Conservation (phyloP, 2,797 vertebrate genomes). For the Chiloscyllium punctatum region DNA sequence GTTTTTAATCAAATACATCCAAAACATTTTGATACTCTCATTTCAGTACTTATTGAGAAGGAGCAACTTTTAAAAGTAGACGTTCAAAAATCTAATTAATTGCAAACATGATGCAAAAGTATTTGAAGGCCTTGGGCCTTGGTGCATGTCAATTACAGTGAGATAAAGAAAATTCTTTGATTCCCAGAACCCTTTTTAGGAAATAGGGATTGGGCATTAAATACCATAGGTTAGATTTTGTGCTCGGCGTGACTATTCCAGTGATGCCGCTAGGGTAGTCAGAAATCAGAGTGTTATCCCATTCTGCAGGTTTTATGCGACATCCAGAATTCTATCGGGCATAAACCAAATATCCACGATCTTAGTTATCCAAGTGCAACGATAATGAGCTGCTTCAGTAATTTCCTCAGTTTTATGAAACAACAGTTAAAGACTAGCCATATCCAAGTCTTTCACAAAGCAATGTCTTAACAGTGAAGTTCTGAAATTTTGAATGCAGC, state of each 20-base stretch:
- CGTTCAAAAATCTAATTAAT: background rate
- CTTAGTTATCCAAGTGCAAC: background rate
- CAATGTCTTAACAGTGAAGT: background rate
- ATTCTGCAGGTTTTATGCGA: background rate
- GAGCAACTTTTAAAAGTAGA: background rate
- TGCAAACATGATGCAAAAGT: background rate
- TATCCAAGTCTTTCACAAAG: background rate
- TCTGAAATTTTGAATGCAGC: background rate
- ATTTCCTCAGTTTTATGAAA: background rate
- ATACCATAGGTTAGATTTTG: background rate
- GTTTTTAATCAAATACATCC: background rate
- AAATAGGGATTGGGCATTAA: background rate
- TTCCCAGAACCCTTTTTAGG: background rate
- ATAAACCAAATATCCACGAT: background rate
- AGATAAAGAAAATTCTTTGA: background rate
- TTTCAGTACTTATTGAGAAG: background rate
- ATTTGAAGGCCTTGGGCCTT: background rate
- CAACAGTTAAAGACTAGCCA: background rate
- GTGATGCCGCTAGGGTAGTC: background rate
- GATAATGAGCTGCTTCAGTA: background rate
- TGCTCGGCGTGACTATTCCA: background rate
- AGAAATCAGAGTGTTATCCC: background rate
- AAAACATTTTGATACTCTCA: background rate
- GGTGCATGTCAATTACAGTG: background rate
- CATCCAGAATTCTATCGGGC: background rate